phyloP scores from a whole-genome alignment of 2,797 vertebrate species.

The Chelon auratus region DNA sequence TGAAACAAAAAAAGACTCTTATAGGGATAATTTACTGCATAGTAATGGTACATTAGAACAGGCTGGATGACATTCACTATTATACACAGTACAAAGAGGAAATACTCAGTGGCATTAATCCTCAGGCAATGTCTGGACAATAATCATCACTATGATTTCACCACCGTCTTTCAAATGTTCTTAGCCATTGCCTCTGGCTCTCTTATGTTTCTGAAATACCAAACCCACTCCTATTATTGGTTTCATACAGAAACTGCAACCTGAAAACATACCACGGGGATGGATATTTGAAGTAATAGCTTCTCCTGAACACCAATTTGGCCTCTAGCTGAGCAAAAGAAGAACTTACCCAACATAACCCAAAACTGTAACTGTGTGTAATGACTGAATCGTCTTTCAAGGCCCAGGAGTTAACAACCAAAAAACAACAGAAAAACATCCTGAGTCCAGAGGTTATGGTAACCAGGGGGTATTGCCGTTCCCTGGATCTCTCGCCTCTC shows the following conservation, averaged over 20 bases:
- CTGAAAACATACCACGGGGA: conserved; percentile 37
- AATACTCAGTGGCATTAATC: conserved; percentile 77
- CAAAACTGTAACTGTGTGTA: conserved; percentile 41
- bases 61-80: conserved; percentile 53
- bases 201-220: conserved; percentile 42
- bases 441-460: conserved; percentile 74
- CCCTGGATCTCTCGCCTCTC: conserved; percentile 74
- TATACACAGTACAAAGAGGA: conserved; percentile 61
- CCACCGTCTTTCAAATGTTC: conserved; percentile 64
- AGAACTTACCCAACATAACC: conserved; percentile 44
- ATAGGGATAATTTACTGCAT: conserved; percentile 58
- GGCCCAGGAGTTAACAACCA: conserved; percentile 60
- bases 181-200: conserved; percentile 43
- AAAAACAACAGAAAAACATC: conserved; percentile 83
- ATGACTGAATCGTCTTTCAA: conserved; percentile 46
- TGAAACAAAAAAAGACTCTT: conserved; percentile 49
- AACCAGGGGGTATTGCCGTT: conserved; percentile 71
- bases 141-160: conserved; percentile 72
- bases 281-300: conserved; percentile 45
- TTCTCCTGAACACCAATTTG: conserved; percentile 29
- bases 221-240: conserved; percentile 35
- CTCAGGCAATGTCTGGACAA: conserved; percentile 70
- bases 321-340: conserved; percentile 20
- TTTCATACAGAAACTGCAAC: conserved; percentile 34
- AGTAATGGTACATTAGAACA: conserved; percentile 60